Evolutionary conservation across 2,113 vertebrate species (phyloP), one percentile per base, ranked within the genome.

Genomic region (Corythornis vintsioides): DNA sequence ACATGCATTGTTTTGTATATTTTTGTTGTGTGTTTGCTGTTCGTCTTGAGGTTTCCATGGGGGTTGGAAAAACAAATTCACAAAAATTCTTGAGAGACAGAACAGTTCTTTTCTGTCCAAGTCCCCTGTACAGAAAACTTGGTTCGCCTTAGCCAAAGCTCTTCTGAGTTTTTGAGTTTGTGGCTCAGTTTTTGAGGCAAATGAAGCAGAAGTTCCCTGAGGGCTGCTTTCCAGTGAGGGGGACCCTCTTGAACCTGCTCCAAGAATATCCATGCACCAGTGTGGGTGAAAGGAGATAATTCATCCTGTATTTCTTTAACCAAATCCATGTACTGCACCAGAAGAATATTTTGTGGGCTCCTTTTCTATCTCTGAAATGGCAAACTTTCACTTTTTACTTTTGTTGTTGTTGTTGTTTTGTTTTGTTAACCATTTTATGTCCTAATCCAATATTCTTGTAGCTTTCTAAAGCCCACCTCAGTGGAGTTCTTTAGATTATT

Each of bases 21-120:
- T 94, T 93, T 89, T 80, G 24, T 89, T 82, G 89, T 63, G 33
- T 59, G 61, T 76, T 87, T 87, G 63, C 50, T 72, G 14, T 45
- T 83, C 52, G 60, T 79, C 79, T 89, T 94, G 85, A 89, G 69
- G 53, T 80, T 92, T 95, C 72, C 72, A 52, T 26, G 56, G 8
- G 12, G 7, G 10, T 15, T 70, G 67, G 75, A 59, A 91, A 89
- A 91, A 84, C 22, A 86, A 86, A 80, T 55, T 13, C 64, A 52
- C 35, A 77, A 25, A 11, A 90, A 35, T 40, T 43, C 75, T 85
- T 67, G 22, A 48, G 29, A 61, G 72, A 53, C 57, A 52, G 31
- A 86, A 18, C 21, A 60, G 33, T 55, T 83, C 26, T 93, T 86
- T 78, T 73, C 59, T 25, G 31, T 29, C 31, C 50, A 70, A 38